Base-by-base conservation (phyloP, 2,888 invertebrate species). In the Dexiosoma caninum region DNA sequence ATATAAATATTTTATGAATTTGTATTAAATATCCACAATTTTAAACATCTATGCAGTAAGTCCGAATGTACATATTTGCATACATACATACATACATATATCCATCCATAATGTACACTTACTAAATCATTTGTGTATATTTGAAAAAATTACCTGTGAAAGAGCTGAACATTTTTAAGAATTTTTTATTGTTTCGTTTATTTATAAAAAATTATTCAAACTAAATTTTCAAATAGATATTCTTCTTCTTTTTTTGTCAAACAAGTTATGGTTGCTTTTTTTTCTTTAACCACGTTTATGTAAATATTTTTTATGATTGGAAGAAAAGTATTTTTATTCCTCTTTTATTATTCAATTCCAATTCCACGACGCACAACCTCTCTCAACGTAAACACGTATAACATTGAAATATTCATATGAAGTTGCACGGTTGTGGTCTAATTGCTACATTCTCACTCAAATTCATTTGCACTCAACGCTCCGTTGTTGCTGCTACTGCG, bases 161-260 rank as follows among this genome's bases (percentile, higher is more conserved):
- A 83, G 90, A 89, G 86, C 89, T 90, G 86, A 90, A 90, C 90
- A 90, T 90, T 78, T 87, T 66, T 60, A 57, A 21, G 27, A 30
- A 70, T 35, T 42, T 67, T 78, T 67, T 78, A n/a, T 78, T 67
- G 49, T 71, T 53, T 21, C 57, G 44, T 53, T 21, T 62, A 23
- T 27, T 4, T 19, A 19, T 9, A 57, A 37, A 57, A 57, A 23
- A 14, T 40, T 42, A 32, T 71, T 51, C n/a, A n/a, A 57, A 30
- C 5, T 21, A 30, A 64, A 57, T 71, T 74, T 75, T 14, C 16
- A 75, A 67, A 64, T 46, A 10, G n/a, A 49, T 49, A 72, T 69
- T 30, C 19, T 66, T 62, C 10, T 14, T 16, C 46, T 77, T 74
- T 37, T 12, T 44, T 60, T 32, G 37, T 40, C n/a, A 35, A 70